Evolutionary conservation across 2,888 invertebrate species (phyloP).

Genomic region (Diaperis boleti): DNA sequence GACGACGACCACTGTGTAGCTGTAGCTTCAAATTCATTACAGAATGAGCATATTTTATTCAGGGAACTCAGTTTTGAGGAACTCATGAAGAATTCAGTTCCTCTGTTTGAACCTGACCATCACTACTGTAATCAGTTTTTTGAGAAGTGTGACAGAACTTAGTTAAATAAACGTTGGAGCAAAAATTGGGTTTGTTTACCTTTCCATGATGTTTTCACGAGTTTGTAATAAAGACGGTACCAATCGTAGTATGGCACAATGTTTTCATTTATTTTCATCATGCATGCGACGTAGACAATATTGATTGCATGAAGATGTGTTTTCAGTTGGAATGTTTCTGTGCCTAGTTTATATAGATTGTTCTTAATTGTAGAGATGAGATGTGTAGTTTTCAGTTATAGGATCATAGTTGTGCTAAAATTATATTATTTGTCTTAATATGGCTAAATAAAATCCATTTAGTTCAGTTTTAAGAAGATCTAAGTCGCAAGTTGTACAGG

Average conservation of each 20-base stretch:
- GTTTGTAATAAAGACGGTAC: slow-evolving; percentile 24
- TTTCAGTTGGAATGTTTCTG: background rate
- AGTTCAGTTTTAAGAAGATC: no score
- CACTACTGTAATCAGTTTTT: slow-evolving; percentile 72
- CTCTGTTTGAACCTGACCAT: slow-evolving; percentile 68
- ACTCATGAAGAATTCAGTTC: slow-evolving; percentile 70
- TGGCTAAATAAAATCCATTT: no score
- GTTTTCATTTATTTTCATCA: slow-evolving; percentile 22
- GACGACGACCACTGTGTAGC: slow-evolving; percentile 83
- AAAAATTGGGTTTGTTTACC: slow-evolving; percentile 12
- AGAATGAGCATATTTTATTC: slow-evolving; percentile 63
- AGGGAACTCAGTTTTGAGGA: slow-evolving; percentile 71
- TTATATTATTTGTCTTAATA: no score
- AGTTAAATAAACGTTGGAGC: background rate
- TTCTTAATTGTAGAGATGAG: no score
- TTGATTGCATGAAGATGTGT: slow-evolving; percentile 30
- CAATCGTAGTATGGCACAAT: slow-evolving; percentile 43
- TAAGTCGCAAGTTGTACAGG: no score
- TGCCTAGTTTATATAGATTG: no score
- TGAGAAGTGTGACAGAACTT: slow-evolving; percentile 69
- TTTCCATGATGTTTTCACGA: slow-evolving; percentile 36
- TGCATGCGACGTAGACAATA: slow-evolving; percentile 37
- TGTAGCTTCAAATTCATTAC: slow-evolving; percentile 73
- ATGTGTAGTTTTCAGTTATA: no score
- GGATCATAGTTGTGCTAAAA: no score